Evolutionary conservation across 2,113 vertebrate species (phyloP).

Genomic region (Bufo bufo): DNA sequence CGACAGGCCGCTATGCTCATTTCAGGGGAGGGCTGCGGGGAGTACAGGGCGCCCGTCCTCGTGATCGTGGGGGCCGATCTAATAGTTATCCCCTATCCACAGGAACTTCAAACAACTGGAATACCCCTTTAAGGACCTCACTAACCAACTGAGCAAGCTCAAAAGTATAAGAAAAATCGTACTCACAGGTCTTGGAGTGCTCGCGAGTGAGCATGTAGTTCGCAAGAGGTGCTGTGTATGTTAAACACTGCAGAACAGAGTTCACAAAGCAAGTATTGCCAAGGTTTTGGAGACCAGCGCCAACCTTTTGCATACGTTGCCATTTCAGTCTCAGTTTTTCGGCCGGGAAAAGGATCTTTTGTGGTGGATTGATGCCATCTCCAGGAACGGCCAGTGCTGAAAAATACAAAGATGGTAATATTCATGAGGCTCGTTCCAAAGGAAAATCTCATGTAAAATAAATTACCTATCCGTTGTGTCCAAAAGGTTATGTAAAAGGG

Average conservation of each 20-base stretch:
- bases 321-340: slow-evolving; percentile 92
- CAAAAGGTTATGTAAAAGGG: neutral
- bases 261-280: slow-evolving; percentile 97
- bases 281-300: slow-evolving; percentile 94
- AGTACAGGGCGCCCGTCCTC: no score
- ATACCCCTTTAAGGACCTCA: neutral
- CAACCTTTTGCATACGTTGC: slow-evolving; percentile 86
- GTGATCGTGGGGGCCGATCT: no score
- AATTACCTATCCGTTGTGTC: neutral
- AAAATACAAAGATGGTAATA: neutral
- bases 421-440: neutral
- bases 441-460: neutral
- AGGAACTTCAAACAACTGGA: no score
- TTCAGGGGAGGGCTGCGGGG: no score
- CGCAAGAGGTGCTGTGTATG: slow-evolving; percentile 91
- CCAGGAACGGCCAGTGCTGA: slow-evolving; percentile 74
- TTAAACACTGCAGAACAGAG: slow-evolving; percentile 92
- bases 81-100: no score
- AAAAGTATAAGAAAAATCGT: neutral
- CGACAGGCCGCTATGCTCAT: no score
- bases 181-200: slow-evolving; percentile 92
- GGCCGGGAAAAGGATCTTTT: slow-evolving; percentile 89
- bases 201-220: slow-evolving; percentile 95
- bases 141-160: neutral
- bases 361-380: slow-evolving; percentile 89